phyloP scores from a whole-genome alignment of 1,140 invertebrate genomes.

The Monochamus saltuarius region DNA sequence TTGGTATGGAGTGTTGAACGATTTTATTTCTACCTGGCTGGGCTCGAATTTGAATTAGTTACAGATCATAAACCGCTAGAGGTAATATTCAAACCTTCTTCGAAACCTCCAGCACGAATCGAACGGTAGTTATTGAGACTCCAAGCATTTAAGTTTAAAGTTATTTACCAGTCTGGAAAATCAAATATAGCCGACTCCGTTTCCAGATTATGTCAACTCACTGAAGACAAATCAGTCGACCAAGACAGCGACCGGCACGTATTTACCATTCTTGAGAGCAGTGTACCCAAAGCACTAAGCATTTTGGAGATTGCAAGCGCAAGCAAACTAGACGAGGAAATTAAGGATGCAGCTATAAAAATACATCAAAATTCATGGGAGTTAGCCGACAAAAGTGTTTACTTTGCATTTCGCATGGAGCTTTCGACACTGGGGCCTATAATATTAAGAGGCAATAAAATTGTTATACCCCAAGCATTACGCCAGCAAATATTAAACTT shows the following conservation, averaged over 20 bases:
- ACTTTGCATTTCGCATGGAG: constrained; percentile 30
- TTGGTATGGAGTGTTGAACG: constrained; percentile 42
- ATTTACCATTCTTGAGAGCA: constrained; percentile 13
- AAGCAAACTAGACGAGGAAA: constrained; percentile 6
- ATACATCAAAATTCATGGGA: constrained; percentile 10
- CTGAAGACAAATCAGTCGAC: constrained; percentile 14
- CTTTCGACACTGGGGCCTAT: constrained; percentile 23
- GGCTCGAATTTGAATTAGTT: constrained; percentile 42
- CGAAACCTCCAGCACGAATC: constrained; percentile 43
- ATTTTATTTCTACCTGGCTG: constrained; percentile 36
- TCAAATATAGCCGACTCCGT: constrained; percentile 50
- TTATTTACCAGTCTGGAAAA: constrained; percentile 47
- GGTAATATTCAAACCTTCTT: constrained; percentile 44
- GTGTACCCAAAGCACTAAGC: constrained; percentile 18
- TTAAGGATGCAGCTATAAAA: constrained; percentile 9
- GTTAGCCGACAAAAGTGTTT: constrained; percentile 17
- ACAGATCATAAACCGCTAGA: constrained; percentile 47
- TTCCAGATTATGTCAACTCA: constrained; percentile 36
- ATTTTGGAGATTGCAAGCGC: constrained; percentile 13
- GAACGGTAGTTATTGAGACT: constrained; percentile 48
- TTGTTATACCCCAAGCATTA: constrained; percentile 42
- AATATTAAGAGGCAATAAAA: constrained; percentile 23
- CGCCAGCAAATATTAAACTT: constrained; percentile 29
- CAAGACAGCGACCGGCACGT: constrained; percentile 12
- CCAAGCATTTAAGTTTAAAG: constrained; percentile 45